Conservation (phyloP, 2,113 vertebrate species). For the Chauna torquata region DNA sequence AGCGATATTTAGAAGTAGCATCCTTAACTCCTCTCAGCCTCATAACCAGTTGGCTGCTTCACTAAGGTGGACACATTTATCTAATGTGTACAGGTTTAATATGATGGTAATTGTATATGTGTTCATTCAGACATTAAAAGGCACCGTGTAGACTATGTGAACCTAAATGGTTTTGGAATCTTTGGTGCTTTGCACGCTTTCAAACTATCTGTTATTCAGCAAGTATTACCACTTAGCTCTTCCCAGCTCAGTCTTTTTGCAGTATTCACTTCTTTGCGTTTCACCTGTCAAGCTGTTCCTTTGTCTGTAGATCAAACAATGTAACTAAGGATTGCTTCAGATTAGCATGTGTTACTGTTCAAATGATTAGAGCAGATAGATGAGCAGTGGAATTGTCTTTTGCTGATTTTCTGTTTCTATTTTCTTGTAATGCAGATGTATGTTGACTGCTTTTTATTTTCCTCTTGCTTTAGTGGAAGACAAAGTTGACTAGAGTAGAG, state of each 20-base stretch:
- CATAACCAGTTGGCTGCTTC: background rate
- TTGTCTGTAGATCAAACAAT: background rate
- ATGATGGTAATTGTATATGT: background rate
- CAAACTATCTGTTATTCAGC: background rate
- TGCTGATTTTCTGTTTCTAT: background rate
- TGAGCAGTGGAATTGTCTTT: background rate
- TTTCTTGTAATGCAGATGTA: background rate
- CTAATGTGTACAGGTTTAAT: rapidly evolving
- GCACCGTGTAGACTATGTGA: rapidly evolving
- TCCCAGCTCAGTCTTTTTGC: background rate
- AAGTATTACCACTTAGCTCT: background rate
- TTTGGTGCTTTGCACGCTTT: background rate
- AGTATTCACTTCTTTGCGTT: background rate
- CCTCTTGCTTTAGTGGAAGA: background rate
- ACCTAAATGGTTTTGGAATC: background rate
- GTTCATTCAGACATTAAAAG: background rate
- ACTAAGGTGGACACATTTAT: background rate
- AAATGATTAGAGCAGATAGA: background rate
- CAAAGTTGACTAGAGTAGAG: background rate
- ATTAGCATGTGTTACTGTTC: background rate
- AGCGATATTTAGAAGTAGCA: background rate
- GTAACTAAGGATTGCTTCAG: background rate
- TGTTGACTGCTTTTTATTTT: background rate
- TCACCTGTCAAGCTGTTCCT: background rate
- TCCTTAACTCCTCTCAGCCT: rapidly evolving